Evolutionary conservation across 1,140 invertebrate species (phyloP), one percentile per base, ranked within the genome.

Genomic region (Lordiphosa stackelbergi): DNA sequence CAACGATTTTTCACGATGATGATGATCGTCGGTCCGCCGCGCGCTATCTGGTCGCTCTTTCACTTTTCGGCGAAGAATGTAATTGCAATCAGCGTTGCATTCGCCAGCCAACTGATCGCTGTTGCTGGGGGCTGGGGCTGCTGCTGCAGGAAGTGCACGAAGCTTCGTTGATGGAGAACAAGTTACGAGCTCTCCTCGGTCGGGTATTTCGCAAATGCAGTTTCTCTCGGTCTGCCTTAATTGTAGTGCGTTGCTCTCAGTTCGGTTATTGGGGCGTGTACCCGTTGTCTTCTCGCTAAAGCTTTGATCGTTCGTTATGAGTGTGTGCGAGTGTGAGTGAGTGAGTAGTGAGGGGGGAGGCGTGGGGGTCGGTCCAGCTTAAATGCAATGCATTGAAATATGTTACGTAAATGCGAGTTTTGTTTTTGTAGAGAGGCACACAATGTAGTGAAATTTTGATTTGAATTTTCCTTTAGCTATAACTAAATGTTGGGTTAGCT

Each of bases 11-110:
- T 5, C 22, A 24, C 22, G 79, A 51, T 47, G 61, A 59, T 55
- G 48, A 40, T 35, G 52, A 54, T 59, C 54, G 59, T 51, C 59
- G 37, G 37, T 43, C 53, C 66, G 62, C 62, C 56, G 55, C 51
- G 5, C 12, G 28, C 28, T 6, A 22, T 41, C 35, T 8, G 16
- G 13, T 40, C 11, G 38, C 40, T 53, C 19, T 38, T 71, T 77
- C 68, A 55, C 66, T 81, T 74, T 68, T 74, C 53, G 74, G 42
- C 40, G 41, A 57, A 66, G 66, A 79, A 79, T 79, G 74, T 75
- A 81, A 37, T 61, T 79, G 77, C 77, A 79, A 81, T 83, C 75
- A 83, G 63, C 63, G 75, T 75, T 83, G 77, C 77, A 79, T 74
- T 79, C 75, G 77, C 66, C 62, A 81, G 59, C 66, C 43, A 75